Percentiles rank a stretch among this genome's conserved stretches.
phyloP scores from a whole-genome alignment of 2,113 vertebrate genomes.

The Henicopernis longicauda region DNA sequence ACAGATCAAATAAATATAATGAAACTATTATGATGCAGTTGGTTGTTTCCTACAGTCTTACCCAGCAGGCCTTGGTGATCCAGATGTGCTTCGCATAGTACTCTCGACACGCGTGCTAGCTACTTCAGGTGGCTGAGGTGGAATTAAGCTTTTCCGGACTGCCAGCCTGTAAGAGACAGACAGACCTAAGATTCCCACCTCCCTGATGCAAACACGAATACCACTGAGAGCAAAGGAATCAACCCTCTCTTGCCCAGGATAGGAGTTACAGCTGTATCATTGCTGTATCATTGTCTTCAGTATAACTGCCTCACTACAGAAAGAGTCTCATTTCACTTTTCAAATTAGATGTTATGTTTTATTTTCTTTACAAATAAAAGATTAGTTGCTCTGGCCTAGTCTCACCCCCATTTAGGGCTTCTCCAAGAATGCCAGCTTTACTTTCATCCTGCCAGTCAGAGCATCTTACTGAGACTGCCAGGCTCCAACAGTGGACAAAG shows the following conservation, averaged over 20 bases:
- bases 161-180: constrained; percentile 78
- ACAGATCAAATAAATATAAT: background rate
- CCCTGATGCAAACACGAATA: background rate
- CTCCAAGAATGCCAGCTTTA: background rate
- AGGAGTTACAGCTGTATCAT: background rate
- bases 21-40: background rate
- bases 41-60: constrained; percentile 54
- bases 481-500: background rate
- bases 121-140: constrained; percentile 85
- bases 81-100: constrained; percentile 82
- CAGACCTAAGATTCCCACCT: background rate
- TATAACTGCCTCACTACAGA: accelerated
- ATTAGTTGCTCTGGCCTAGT: background rate
- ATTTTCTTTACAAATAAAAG: background rate
- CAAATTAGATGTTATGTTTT: background rate
- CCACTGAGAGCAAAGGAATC: background rate
- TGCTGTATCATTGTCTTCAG: background rate
- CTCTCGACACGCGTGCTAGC: constrained; percentile 81
- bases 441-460: background rate
- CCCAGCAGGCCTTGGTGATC: constrained; percentile 91
- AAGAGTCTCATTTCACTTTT: background rate
- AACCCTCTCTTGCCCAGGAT: background rate
- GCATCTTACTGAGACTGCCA: background rate
- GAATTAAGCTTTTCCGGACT: constrained; percentile 92
- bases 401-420: background rate